phyloP scores from a whole-genome alignment of 2,113 vertebrate species.

The Laticauda laticaudata region DNA sequence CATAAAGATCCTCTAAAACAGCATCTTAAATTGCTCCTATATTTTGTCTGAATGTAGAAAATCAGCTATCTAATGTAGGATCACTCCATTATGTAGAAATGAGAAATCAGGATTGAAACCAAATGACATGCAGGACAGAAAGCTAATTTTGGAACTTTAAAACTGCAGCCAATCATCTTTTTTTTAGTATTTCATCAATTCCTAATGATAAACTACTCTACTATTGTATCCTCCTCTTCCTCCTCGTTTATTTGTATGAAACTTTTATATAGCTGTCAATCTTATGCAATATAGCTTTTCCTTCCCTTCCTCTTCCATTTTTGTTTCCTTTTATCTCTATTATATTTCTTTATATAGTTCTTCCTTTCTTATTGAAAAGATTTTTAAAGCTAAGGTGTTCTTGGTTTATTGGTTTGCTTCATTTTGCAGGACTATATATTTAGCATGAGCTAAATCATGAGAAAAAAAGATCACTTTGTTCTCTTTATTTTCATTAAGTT shows the following conservation, averaged over 20 bases:
- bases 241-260: neutral
- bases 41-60: neutral
- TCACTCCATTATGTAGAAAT: neutral
- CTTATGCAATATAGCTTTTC: neutral
- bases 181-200: neutral
- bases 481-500: constrained; percentile 13
- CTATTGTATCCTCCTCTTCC: neutral
- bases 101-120: neutral
- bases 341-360: constrained; percentile 26
- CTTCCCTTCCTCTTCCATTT: neutral
- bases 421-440: constrained; percentile 19
- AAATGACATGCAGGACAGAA: neutral
- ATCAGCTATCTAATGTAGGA: neutral
- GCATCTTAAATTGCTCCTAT: neutral
- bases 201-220: neutral
- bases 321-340: neutral
- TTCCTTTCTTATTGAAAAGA: neutral
- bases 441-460: neutral
- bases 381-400: neutral
- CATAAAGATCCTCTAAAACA: neutral
- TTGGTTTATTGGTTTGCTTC: neutral
- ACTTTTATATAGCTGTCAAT: neutral
- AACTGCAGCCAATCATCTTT: neutral
- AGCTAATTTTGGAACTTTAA: neutral
- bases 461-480: neutral